These are phyloP conservation scores for Tachina grossa DNA, from an alignment of 2,888 invertebrate species.

Conservation along the genomic window DNA sequence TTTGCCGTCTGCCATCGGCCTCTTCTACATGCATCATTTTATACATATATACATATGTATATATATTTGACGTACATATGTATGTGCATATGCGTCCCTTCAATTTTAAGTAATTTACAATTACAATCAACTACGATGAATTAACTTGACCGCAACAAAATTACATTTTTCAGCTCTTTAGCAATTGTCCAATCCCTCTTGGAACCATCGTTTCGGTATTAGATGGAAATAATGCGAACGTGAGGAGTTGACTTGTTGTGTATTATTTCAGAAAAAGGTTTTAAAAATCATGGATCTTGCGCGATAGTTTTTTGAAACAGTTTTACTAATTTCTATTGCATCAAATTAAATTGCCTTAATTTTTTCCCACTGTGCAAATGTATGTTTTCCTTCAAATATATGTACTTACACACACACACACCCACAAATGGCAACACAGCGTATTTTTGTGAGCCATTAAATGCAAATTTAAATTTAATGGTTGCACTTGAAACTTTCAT, in stretches of 20 bases:
- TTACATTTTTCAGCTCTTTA: conserved; percentile 47
- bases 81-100: conserved; percentile 24
- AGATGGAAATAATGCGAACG: background rate
- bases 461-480: conserved; percentile 59
- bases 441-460: conserved; percentile 70
- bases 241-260: background rate
- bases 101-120: conserved; percentile 76
- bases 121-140: conserved; percentile 68
- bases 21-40: conserved; percentile 27
- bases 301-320: background rate
- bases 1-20: background rate
- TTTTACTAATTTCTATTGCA: no score
- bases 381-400: background rate
- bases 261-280: background rate
- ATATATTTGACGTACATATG: no score
- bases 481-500: conserved; percentile 47
- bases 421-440: conserved; percentile 73
- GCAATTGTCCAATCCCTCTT: conserved; percentile 21
- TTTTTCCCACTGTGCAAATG: conserved; percentile 7
- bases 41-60: background rate
- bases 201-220: conserved; percentile 21
- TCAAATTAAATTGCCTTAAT: background rate
- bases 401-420: conserved; percentile 39
- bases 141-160: conserved; percentile 44
- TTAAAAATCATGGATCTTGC: background rate